Conservation (phyloP, 2,797 vertebrate species). For the Mus caroli region DNA sequence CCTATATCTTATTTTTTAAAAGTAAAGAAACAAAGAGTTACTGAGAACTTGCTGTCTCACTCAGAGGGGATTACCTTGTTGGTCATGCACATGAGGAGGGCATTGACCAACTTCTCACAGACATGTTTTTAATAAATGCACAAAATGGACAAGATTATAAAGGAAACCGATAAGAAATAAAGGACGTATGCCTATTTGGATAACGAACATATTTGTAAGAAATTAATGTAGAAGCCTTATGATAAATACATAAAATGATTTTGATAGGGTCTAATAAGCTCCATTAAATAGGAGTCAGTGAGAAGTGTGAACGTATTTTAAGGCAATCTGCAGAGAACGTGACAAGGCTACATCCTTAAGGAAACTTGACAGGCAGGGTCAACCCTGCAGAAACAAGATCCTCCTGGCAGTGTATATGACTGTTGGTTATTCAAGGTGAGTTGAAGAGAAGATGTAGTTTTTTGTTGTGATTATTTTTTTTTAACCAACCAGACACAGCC, state of each 20-base stretch:
- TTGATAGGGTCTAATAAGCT: neutral
- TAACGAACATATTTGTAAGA: neutral
- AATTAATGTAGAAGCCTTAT: neutral
- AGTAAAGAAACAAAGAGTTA: slow-evolving; percentile 12
- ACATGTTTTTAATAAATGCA: slow-evolving; percentile 15
- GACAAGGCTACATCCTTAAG: neutral
- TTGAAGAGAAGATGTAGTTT: neutral
- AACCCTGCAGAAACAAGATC: neutral
- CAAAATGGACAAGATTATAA: neutral
- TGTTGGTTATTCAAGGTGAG: neutral
- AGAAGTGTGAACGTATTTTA: neutral
- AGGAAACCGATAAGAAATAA: neutral
- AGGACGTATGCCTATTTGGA: neutral
- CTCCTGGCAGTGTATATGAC: neutral
- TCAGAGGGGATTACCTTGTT: neutral
- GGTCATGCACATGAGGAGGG: neutral
- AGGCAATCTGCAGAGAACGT: neutral
- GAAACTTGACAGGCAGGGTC: neutral
- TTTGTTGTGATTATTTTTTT: neutral
- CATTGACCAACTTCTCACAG: no score
- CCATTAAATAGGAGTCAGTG: neutral
- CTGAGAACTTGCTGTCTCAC: neutral
- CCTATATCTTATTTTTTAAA: neutral
- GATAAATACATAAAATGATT: slow-evolving; percentile 30
- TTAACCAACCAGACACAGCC: neutral